These are phyloP conservation scores for Dastarcus helophoroides DNA, from an alignment of 2,888 invertebrate species.

Conservation along the genomic window DNA sequence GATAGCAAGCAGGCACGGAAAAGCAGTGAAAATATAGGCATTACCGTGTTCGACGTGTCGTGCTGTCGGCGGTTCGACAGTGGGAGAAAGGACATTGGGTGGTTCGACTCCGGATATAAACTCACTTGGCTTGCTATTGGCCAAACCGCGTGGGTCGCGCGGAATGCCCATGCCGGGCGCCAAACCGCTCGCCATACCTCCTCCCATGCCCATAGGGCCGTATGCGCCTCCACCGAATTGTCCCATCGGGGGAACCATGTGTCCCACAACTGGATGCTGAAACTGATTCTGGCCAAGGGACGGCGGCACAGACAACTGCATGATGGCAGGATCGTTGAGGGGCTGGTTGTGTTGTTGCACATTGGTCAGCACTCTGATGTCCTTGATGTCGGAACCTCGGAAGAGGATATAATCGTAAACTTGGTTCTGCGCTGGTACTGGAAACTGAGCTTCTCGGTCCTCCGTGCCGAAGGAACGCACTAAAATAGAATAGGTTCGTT, in stretches of 20 bases:
- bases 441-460: constrained; percentile 89
- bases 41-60: constrained; percentile 38
- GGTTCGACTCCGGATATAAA: constrained; percentile 36
- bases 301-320: constrained; percentile 74
- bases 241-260: constrained; percentile 38
- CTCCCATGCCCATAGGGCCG: constrained; percentile 38
- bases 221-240: constrained; percentile 42
- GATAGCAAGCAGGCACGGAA: constrained; percentile 4
- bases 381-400: constrained; percentile 96
- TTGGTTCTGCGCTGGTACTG: constrained; percentile 93
- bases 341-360: constrained; percentile 65
- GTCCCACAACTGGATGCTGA: constrained; percentile 57
- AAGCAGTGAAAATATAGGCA: constrained; percentile 12
- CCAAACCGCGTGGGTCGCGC: constrained; percentile 29
- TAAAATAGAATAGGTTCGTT: constrained; percentile 46
- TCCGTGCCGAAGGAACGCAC: constrained; percentile 99
- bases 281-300: constrained; percentile 49
- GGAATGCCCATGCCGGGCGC: constrained; percentile 41
- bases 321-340: constrained; percentile 93
- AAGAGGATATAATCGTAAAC: constrained; percentile 98
- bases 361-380: constrained; percentile 90
- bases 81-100: constrained; percentile 34
- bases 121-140: constrained; percentile 50
- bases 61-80: constrained; percentile 32
- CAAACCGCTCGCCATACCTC: constrained; percentile 34